Conservation (phyloP, 2,888 invertebrate species). For the Antitype chi region DNA sequence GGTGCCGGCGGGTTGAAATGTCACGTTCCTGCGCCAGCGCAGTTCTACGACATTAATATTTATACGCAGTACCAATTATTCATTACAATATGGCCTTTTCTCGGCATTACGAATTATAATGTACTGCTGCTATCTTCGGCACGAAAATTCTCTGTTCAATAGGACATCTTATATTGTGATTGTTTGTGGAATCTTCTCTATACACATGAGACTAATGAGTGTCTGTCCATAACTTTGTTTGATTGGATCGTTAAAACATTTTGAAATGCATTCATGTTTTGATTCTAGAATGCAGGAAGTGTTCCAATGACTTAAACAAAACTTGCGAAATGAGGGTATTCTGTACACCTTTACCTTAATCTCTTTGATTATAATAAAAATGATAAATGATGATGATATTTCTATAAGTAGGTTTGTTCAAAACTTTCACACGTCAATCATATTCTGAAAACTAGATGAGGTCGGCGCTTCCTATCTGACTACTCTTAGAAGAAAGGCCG, state of each 20-base stretch:
- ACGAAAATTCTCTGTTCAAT: constrained; percentile 47
- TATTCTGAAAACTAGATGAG: too few species aligned
- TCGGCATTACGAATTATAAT: constrained; percentile 53
- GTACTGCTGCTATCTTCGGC: constrained; percentile 22
- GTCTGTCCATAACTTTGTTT: constrained; percentile 5
- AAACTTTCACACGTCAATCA: too few species aligned
- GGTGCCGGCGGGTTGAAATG: constrained; percentile 67
- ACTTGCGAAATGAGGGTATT: background rate
- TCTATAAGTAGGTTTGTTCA: too few species aligned
- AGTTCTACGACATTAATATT: constrained; percentile 60
- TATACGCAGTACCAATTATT: constrained; percentile 65
- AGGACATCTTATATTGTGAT: constrained; percentile 33
- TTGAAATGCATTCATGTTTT: constrained; percentile 3
- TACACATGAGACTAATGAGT: constrained; percentile 13
- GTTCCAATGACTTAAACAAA: background rate
- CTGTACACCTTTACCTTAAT: too few species aligned
- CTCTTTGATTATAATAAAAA: too few species aligned
- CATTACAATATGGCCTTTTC: constrained; percentile 59
- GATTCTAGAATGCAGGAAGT: background rate
- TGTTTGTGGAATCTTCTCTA: constrained; percentile 35
- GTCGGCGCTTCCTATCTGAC: too few species aligned
- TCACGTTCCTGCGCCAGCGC: constrained; percentile 61
- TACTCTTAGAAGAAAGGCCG: too few species aligned
- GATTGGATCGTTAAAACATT: constrained; percentile 19
- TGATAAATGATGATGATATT: too few species aligned